Percentiles rank a stretch among this genome's conserved stretches.
phyloP scores from a whole-genome alignment of 2,888 invertebrate species.

The Cryptosula pallasiana region DNA sequence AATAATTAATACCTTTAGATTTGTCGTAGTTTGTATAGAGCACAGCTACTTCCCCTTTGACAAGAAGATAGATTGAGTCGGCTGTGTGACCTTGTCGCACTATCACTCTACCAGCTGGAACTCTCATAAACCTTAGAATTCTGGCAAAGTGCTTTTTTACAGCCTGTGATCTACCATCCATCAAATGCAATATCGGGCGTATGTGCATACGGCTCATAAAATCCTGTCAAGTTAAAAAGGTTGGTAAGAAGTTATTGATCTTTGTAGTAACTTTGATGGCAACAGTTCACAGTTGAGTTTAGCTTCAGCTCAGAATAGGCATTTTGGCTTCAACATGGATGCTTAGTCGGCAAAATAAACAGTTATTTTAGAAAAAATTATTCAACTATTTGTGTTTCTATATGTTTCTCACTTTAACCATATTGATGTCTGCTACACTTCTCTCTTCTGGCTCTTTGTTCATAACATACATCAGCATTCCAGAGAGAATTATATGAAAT shows the following conservation, averaged over 20 bases:
- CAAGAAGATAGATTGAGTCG: not conserved
- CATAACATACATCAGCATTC: slow-evolving; percentile 8
- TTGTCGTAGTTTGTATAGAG: not conserved
- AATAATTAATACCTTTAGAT: not conserved
- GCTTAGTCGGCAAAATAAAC: no score
- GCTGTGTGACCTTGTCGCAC: slow-evolving; percentile 17
- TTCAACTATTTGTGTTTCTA: no score
- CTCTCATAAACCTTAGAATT: not conserved
- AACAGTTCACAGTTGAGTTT: no score
- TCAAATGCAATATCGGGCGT: not conserved
- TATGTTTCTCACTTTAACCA: not conserved
- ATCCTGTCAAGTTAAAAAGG: not conserved
- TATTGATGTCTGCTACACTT: not conserved
- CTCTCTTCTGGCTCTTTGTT: slow-evolving; percentile 15
- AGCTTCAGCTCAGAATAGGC: no score
- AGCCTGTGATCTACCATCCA: slow-evolving; percentile 3
- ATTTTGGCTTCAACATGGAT: no score
- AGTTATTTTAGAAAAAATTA: no score
- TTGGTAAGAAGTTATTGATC: no score
- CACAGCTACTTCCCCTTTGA: slow-evolving; percentile 7
- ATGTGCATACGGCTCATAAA: not conserved
- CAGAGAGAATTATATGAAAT: not conserved
- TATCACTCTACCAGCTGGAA: not conserved
- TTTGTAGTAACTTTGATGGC: no score
- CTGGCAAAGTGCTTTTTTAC: not conserved